Evolutionary conservation across 2,797 vertebrate species (phyloP), one percentile per base, ranked within the genome.

Genomic region (Microtus californicus): DNA sequence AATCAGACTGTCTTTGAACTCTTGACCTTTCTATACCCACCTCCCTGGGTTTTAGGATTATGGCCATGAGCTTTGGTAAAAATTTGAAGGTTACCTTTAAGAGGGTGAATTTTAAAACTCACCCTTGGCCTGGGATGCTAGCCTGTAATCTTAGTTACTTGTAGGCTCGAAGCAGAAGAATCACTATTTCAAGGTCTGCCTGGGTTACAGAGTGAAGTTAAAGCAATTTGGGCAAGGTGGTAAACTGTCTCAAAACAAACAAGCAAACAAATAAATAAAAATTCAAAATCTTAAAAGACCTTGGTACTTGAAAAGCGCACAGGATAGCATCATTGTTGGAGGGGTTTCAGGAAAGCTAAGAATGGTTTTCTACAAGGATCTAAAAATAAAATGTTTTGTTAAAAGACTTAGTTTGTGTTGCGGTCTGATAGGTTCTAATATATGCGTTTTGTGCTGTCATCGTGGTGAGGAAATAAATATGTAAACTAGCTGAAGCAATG

Each of bases 381-480:
- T 73, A 65, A 23, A 74, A 65, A 56, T 6, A 56, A 37, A 83
- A 25, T 6, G 4, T 54, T 71, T 82, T 31, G 31, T 9, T 45
- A 37, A 86, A 40, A 86, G 40, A 37, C 9, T 37, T 37, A 7
- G 7, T 77, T 9, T 86, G 31, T 86, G n/a, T 2, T 29, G n/a
- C 14, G 29, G 15, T 63, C 12, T 54, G 61, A 48, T 27, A 83
- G 19, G 27, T 61, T 92, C 88, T 43, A 61, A 76, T 48, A 74
- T 25, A 43, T 48, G 78, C 71, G 69, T 10, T 87, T 77, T 40
- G 37, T 81, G 12, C 77, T 81, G 9, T 43, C 37, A 73, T n/a
- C 48, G 61, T 73, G 48, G 4, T 61, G 29, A 96, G 59, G 81
- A 94, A 88, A 86, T 87, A 27, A 82, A 79, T 43, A 77, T 67